These are phyloP conservation scores for Staurois parvus DNA, from an alignment of 2,797 vertebrate species.

Conservation along the genomic window DNA sequence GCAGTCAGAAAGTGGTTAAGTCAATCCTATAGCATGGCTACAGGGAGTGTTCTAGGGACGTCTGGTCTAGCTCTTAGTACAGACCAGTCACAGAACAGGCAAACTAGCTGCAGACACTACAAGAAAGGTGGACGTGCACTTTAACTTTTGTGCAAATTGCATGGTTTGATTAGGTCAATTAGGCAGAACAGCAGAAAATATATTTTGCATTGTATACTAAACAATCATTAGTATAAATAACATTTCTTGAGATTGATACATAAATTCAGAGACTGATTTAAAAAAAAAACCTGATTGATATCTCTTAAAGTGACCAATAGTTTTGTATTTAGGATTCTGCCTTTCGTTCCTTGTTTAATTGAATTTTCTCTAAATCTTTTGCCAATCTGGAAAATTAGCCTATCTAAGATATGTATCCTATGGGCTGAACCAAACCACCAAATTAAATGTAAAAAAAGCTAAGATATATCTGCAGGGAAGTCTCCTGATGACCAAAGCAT, in stretches of 20 bases:
- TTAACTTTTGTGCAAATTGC: neutral
- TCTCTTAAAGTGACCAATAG: no score
- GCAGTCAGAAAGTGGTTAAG: slow-evolving; percentile 37
- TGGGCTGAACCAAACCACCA: no score
- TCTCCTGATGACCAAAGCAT: no score
- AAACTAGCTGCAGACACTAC: neutral
- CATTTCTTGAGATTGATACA: neutral
- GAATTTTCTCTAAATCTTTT: no score
- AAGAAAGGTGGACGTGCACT: neutral
- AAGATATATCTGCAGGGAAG: no score
- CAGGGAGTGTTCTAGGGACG: slow-evolving; percentile 4
- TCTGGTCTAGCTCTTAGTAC: slow-evolving; percentile 20
- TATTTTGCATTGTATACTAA: neutral
- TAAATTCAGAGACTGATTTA: no score
- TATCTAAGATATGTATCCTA: no score
- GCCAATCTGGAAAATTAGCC: no score
- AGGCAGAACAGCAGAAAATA: neutral
- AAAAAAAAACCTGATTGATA: no score
- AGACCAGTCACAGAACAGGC: neutral
- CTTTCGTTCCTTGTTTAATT: no score
- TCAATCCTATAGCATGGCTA: slow-evolving; percentile 6
- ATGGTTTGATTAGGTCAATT: neutral
- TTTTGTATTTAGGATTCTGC: no score
- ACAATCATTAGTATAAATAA: neutral
- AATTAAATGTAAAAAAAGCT: no score